phyloP scores from a whole-genome alignment of 2,797 vertebrate species.

The Lemur catta region DNA sequence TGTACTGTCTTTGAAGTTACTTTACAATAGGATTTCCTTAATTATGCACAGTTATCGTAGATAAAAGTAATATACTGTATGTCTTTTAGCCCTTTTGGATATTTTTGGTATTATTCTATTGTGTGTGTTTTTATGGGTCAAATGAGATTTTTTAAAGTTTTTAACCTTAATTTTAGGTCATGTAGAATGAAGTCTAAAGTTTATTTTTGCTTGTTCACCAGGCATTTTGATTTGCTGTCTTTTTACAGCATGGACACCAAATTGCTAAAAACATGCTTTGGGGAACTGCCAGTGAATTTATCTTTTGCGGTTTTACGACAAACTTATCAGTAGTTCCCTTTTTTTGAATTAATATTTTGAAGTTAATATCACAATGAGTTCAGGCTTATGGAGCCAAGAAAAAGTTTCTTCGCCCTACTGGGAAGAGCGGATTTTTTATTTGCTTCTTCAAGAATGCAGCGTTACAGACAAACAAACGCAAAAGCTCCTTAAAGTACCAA shows the following conservation, averaged over 20 bases:
- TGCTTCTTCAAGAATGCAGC: constrained; percentile 94
- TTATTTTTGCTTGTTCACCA: constrained; percentile 69
- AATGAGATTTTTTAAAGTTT: neutral
- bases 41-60: neutral
- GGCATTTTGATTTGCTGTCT: constrained; percentile 75
- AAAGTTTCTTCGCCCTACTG: constrained; percentile 93
- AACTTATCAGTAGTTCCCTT: constrained; percentile 31
- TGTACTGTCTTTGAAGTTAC: neutral
- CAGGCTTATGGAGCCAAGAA: constrained; percentile 96
- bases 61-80: neutral
- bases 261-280: constrained; percentile 62
- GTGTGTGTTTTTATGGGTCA: neutral
- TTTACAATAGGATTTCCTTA: neutral
- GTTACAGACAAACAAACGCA: constrained; percentile 94
- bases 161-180: neutral
- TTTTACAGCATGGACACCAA: constrained; percentile 76
- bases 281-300: constrained; percentile 68
- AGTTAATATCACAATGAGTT: constrained; percentile 92
- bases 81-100: constrained; percentile 17
- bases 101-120: neutral
- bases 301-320: constrained; percentile 7
- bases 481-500: constrained; percentile 93
- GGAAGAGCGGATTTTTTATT: constrained; percentile 96
- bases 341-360: constrained; percentile 68
- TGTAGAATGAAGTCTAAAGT: constrained; percentile 42